These are phyloP conservation scores for Anticlea derivata DNA, from an alignment of 2,888 invertebrate genomes.

Conservation along the genomic window DNA sequence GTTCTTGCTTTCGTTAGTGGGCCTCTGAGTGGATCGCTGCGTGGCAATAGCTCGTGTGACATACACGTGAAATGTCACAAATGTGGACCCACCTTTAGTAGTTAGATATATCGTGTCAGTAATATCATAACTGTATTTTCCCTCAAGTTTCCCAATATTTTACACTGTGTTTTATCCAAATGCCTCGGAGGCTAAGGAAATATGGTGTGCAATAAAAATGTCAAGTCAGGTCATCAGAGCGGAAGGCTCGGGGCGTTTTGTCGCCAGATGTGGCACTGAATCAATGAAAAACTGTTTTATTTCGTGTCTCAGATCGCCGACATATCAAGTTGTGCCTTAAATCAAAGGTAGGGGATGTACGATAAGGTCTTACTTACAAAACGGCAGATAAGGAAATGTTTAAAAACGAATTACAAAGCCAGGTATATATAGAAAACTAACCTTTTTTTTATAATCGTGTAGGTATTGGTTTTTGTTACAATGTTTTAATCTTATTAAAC, in stretches of 20 bases:
- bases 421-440: too few relatives aligned
- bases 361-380: constrained; percentile 33
- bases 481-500: too few relatives aligned
- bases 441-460: too few relatives aligned
- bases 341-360: constrained; percentile 37
- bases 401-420: background rate
- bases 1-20: too few relatives aligned
- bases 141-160: constrained; percentile 77
- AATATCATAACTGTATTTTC: constrained; percentile 72
- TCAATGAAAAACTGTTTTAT: constrained; percentile 83
- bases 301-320: constrained; percentile 72
- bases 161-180: constrained; percentile 65
- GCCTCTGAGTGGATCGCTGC: too few relatives aligned
- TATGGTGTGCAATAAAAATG: constrained; percentile 82
- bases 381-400: constrained; percentile 4
- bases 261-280: constrained; percentile 82
- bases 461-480: too few relatives aligned
- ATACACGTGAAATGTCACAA: too few relatives aligned
- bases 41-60: too few relatives aligned
- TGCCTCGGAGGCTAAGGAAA: constrained; percentile 76
- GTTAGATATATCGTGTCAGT: constrained; percentile 65
- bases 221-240: constrained; percentile 84
- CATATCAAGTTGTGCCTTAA: constrained; percentile 65
- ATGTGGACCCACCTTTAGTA: too few relatives aligned
- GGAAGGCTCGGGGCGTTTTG: constrained; percentile 80